These are phyloP conservation scores for Agapostemon virescens DNA, from an alignment of 2,888 invertebrate genomes.

Conservation along the genomic window DNA sequence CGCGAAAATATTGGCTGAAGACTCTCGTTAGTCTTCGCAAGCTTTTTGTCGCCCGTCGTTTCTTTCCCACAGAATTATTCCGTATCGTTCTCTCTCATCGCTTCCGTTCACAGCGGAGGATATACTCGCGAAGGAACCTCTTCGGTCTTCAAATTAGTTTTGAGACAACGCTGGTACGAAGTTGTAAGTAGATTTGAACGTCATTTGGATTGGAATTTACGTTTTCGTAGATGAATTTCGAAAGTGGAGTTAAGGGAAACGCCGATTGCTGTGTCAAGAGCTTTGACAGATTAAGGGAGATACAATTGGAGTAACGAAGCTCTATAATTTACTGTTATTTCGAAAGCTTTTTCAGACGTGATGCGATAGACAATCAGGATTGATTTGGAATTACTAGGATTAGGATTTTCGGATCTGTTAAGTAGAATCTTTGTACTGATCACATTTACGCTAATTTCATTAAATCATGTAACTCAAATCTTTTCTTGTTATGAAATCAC, in stretches of 20 bases:
- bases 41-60: not conserved
- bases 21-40: not conserved
- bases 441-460: too few species aligned
- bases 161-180: not conserved
- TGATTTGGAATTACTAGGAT: not conserved
- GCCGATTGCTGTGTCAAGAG: not conserved
- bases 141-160: not conserved
- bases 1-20: not conserved
- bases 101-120: not conserved
- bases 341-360: not conserved
- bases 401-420: not conserved
- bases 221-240: not conserved
- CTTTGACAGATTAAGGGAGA: not conserved
- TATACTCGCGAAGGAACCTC: not conserved
- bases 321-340: not conserved
- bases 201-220: not conserved
- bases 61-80: not conserved
- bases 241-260: not conserved
- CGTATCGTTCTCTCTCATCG: not conserved
- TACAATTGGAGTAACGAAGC: not conserved
- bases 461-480: too few species aligned
- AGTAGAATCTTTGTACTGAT: not conserved
- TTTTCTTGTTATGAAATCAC: too few species aligned
- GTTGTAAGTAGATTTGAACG: not conserved
- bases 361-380: not conserved